Conservation (phyloP, 2,113 vertebrate genomes). For the Aegithalos caudatus region DNA sequence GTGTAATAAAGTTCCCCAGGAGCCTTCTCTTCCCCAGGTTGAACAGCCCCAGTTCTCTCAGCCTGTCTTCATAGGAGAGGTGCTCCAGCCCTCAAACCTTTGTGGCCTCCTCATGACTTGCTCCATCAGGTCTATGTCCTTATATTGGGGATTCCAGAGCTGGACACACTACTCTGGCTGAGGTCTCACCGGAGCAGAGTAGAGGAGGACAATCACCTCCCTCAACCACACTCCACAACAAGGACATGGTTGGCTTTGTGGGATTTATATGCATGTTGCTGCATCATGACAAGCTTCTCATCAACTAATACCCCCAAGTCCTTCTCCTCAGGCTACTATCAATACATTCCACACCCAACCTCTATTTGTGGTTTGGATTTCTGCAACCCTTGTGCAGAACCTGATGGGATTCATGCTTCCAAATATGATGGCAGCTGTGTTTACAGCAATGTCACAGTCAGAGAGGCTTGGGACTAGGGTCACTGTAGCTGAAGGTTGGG, state of each 20-base stretch:
- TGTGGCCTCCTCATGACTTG: not conserved
- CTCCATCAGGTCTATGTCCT: not conserved
- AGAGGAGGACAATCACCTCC: not conserved
- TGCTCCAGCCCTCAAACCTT: not conserved
- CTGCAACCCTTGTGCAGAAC: not conserved
- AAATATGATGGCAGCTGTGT: not conserved
- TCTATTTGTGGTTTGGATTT: not conserved
- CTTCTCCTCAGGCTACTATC: not conserved
- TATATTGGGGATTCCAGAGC: not conserved
- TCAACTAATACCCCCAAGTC: not conserved
- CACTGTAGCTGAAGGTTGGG: not conserved
- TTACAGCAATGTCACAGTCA: not conserved
- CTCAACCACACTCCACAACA: not conserved
- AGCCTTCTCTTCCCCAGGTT: not conserved
- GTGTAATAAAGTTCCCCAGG: not conserved
- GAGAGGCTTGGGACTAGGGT: not conserved
- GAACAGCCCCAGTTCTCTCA: not conserved
- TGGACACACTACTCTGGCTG: rapidly evolving
- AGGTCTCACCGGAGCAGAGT: not conserved
- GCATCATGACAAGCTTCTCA: not conserved
- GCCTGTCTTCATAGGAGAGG: not conserved
- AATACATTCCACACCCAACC: rapidly evolving
- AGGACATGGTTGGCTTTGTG: not conserved
- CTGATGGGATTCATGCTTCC: not conserved
- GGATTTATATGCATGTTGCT: not conserved